phyloP scores from a whole-genome alignment of 2,888 invertebrate genomes.

The Drosophila aldrichi region DNA sequence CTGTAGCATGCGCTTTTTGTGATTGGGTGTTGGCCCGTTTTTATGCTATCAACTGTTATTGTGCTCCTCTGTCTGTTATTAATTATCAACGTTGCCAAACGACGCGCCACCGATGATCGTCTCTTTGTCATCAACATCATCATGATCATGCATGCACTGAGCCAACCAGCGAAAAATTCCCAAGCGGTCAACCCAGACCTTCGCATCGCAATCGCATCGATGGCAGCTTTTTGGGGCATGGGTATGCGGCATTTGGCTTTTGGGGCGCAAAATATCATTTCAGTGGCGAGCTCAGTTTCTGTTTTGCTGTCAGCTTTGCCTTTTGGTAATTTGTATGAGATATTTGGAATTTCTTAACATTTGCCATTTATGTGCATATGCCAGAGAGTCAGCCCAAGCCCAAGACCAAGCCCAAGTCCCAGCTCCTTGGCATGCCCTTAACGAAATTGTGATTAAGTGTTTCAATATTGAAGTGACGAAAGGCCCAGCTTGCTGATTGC shows the following conservation, averaged over 20 bases:
- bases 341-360: conserved; percentile 69
- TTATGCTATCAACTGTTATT: conserved; percentile 60
- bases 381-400: conserved; percentile 6
- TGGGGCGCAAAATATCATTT: conserved; percentile 70
- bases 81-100: conserved; percentile 63
- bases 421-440: conserved; percentile 61
- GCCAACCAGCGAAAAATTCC: conserved; percentile 56
- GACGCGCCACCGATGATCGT: conserved; percentile 51
- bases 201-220: conserved; percentile 8
- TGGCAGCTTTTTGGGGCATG: conserved; percentile 43
- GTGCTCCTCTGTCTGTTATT: conserved; percentile 55
- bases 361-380: conserved; percentile 72
- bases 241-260: conserved; percentile 58
- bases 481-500: conserved; percentile 58
- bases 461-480: conserved; percentile 80
- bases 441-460: conserved; percentile 80
- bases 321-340: conserved; percentile 79
- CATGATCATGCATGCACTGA: conserved; percentile 3
- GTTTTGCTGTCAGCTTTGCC: conserved; percentile 31
- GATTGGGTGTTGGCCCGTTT: conserved; percentile 74
- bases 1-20: conserved; percentile 45
- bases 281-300: conserved; percentile 43
- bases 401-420: neutral
- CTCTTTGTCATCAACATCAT: conserved; percentile 17
- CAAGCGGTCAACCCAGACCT: conserved; percentile 46